Conservation (phyloP, 35 echinoderm and acorn worm species). For the Nesometra sesokonis region DNA sequence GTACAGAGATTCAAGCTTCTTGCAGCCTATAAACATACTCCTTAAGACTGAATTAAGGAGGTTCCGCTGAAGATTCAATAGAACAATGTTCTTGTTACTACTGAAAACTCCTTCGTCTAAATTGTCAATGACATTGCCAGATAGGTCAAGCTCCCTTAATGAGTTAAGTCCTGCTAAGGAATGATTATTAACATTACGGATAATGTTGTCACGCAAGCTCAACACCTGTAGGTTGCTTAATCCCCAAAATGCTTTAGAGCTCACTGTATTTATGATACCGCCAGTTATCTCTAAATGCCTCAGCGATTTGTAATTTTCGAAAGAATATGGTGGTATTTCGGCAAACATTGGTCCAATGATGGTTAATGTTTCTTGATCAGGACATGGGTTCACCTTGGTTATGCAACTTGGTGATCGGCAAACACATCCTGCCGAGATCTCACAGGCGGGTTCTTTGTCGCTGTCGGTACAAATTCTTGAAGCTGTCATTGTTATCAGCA, state of each 20-base stretch:
- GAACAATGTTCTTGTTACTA: neutral
- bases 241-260: neutral
- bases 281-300: neutral
- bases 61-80: neutral
- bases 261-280: neutral
- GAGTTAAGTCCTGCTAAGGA: neutral
- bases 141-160: neutral
- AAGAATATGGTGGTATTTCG: neutral
- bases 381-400: neutral
- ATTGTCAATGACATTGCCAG: neutral
- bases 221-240: neutral
- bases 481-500: neutral
- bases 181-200: neutral
- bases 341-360: neutral
- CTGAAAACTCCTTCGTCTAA: neutral
- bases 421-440: neutral
- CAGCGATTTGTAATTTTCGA: neutral
- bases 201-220: neutral
- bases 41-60: neutral
- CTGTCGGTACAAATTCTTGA: neutral
- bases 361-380: neutral
- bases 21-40: neutral
- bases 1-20: neutral
- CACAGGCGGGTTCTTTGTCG: neutral
- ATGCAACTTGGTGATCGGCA: neutral